These are phyloP conservation scores for Diloba caeruleocephala DNA, from an alignment of 2,888 invertebrate genomes.

Conservation along the genomic window DNA sequence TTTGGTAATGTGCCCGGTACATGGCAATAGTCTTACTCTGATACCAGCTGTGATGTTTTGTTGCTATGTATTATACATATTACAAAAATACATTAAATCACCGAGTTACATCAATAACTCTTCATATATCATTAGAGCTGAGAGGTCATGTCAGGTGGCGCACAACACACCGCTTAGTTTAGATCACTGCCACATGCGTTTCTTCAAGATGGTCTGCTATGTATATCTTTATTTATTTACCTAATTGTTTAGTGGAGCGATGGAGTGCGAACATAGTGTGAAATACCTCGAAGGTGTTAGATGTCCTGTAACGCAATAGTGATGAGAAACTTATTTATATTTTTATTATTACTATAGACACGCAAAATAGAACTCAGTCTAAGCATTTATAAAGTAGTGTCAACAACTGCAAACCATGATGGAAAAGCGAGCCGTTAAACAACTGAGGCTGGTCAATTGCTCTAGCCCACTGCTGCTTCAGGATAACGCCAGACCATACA, in stretches of 20 bases:
- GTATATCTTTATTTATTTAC: slow-evolving; percentile 17
- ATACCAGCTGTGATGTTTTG: not conserved
- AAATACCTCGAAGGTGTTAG: too few species aligned
- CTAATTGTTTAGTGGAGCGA: slow-evolving; percentile 6
- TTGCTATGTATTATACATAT: not conserved
- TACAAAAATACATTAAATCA: slow-evolving; percentile 7
- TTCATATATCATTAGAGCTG: slow-evolving; percentile 7
- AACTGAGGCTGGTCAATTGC: too few species aligned
- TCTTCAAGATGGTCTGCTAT: not conserved
- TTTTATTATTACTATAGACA: too few species aligned
- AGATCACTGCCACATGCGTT: slow-evolving; percentile 12
- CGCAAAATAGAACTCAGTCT: too few species aligned
- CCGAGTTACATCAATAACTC: slow-evolving; percentile 1
- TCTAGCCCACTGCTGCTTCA: too few species aligned
- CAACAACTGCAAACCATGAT: too few species aligned
- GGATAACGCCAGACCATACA: too few species aligned
- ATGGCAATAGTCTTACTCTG: not conserved
- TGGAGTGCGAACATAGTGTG: slow-evolving; percentile 8
- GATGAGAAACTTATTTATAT: too few species aligned
- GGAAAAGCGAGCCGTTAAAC: too few species aligned
- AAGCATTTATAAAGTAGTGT: too few species aligned
- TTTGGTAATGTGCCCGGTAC: too few species aligned
- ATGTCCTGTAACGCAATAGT: slow-evolving; percentile 7
- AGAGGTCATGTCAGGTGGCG: slow-evolving; percentile 6
- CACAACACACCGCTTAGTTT: not conserved